A percentile compares a stretch with the other conserved stretches of the same genome.
These are phyloP conservation scores for Aradophagus sp. DNA, from an alignment of 1,140 invertebrate genomes.

Conservation along the genomic window DNA sequence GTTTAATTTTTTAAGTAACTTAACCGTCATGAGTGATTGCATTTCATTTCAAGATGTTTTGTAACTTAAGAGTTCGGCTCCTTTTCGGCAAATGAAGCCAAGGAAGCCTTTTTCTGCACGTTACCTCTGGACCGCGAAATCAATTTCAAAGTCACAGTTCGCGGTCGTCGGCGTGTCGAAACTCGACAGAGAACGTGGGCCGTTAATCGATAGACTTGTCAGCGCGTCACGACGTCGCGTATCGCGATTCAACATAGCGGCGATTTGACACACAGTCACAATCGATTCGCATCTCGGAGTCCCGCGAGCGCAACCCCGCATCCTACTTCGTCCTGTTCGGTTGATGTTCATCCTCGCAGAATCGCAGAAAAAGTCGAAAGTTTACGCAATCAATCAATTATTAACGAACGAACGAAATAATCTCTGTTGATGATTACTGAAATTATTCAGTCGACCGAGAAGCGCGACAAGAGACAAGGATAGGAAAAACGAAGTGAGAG, in stretches of 20 bases:
- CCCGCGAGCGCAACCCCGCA: too few relatives aligned
- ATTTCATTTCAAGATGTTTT: neutral
- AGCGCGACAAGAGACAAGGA: too few relatives aligned
- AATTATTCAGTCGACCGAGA: slow-evolving; percentile 5
- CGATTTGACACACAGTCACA: slow-evolving; percentile 38
- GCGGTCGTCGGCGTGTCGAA: slow-evolving; percentile 30
- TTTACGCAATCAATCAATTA: slow-evolving; percentile 11
- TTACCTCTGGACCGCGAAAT: neutral
- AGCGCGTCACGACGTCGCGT: slow-evolving; percentile 47
- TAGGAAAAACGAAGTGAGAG: too few relatives aligned
- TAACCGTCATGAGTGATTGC: too few relatives aligned
- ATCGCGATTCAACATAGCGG: slow-evolving; percentile 32
- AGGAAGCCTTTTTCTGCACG: slow-evolving; percentile 4
- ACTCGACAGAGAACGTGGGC: slow-evolving; percentile 36
- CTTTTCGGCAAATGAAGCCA: too few relatives aligned
- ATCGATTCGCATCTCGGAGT: slow-evolving; percentile 25
- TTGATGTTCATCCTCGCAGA: too few relatives aligned
- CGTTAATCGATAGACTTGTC: slow-evolving; percentile 58
- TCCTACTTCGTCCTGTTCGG: slow-evolving; percentile 16
- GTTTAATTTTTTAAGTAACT: too few relatives aligned
- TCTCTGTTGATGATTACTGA: neutral
- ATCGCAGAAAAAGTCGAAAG: slow-evolving; percentile 15
- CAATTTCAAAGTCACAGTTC: slow-evolving; percentile 34
- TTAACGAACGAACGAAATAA: slow-evolving; percentile 1
- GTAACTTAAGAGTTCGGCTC: too few relatives aligned